Evolutionary conservation across 2,797 vertebrate genomes (phyloP).

Genomic region (Sebastes jordani): DNA sequence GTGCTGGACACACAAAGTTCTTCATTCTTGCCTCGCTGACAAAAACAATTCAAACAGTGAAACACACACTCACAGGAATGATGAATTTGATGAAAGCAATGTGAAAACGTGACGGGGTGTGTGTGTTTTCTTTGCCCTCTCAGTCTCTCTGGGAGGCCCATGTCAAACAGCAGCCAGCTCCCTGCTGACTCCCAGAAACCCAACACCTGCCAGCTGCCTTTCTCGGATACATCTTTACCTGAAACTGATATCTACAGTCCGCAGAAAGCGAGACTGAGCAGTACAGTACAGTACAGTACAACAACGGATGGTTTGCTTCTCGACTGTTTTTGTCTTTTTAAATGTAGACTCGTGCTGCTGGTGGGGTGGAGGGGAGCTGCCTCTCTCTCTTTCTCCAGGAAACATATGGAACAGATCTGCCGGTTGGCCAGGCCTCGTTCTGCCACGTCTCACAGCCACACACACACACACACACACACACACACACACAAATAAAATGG

Average conservation of each 20-base stretch:
- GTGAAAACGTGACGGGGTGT: conserved; percentile 17
- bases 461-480: conserved; percentile 48
- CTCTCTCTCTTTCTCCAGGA: conserved; percentile 76
- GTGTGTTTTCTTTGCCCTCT: conserved; percentile 44
- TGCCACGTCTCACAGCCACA: conserved; percentile 89
- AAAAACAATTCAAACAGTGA: not conserved
- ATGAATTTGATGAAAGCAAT: not conserved
- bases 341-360: conserved; percentile 50
- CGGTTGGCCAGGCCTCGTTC: conserved; percentile 84
- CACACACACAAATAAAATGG: conserved; percentile 17
- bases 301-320: conserved; percentile 1
- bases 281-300: not conserved
- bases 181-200: conserved; percentile 28
- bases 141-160: conserved; percentile 20
- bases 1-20: not conserved
- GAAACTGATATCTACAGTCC: conserved; percentile 14
- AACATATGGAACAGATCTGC: conserved; percentile 96
- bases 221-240: conserved; percentile 18
- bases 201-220: conserved; percentile 41
- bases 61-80: not conserved
- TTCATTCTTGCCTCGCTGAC: not conserved
- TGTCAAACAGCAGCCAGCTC: conserved; percentile 37
- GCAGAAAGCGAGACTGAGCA: not conserved
- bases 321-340: conserved; percentile 54
- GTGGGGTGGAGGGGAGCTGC: conserved; percentile 72